Percentiles rank a stretch among this genome's conserved stretches.
These are phyloP conservation scores for Nomada lathburiana DNA, from an alignment of 2,888 invertebrate species.

Conservation along the genomic window DNA sequence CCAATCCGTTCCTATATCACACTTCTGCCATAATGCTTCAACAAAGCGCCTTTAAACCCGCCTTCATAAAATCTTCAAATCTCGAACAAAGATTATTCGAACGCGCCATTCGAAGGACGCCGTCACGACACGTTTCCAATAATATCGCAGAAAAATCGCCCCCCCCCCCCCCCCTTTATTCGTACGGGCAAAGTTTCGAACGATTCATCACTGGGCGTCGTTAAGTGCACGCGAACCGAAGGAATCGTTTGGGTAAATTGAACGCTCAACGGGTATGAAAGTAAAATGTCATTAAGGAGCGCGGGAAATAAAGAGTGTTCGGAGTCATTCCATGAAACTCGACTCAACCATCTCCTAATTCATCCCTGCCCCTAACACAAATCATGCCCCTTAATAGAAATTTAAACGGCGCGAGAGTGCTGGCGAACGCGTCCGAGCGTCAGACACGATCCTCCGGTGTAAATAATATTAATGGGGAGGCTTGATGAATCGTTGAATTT, in stretches of 20 bases:
- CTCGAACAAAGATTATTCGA: not conserved
- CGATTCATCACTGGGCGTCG: conserved; percentile 27
- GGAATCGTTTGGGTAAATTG: conserved; percentile 45
- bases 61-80: not conserved
- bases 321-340: conserved; percentile 36
- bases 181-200: not conserved
- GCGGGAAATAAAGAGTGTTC: conserved; percentile 41
- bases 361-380: conserved; percentile 29
- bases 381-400: conserved; percentile 52
- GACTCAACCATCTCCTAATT: conserved; percentile 38
- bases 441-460: conserved; percentile 11
- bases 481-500: conserved; percentile 26
- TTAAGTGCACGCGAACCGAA: conserved; percentile 26
- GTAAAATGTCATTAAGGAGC: conserved; percentile 45
- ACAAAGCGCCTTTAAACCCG: no score
- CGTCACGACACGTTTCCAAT: not conserved
- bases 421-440: conserved; percentile 15
- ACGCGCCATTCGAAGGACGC: not conserved
- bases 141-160: not conserved
- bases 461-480: conserved; percentile 38
- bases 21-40: no score
- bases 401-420: conserved; percentile 40
- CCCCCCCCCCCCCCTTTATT: not conserved
- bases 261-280: conserved; percentile 27
- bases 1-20: no score